Percentiles rank a stretch among this genome's conserved stretches.
These are phyloP conservation scores for Lerema accius DNA, from an alignment of 1,140 invertebrate genomes.

Conservation along the genomic window DNA sequence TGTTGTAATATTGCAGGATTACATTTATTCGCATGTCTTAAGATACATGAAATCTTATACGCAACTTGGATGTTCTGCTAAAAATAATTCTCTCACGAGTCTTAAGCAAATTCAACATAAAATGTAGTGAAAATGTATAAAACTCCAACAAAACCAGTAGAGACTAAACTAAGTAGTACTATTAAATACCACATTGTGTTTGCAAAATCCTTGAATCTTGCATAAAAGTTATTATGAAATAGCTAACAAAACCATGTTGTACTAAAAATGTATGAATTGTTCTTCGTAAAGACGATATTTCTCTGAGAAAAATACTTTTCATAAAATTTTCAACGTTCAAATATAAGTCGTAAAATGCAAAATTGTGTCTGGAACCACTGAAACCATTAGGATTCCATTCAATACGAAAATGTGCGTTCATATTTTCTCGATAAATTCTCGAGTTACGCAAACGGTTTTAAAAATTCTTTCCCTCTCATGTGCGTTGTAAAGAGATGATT, in stretches of 20 bases:
- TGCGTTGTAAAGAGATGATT: conserved; percentile 11
- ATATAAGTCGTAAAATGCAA: conserved; percentile 17
- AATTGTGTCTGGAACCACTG: conserved; percentile 12
- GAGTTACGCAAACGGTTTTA: conserved; percentile 13
- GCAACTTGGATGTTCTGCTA: too few species aligned
- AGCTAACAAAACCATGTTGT: not conserved
- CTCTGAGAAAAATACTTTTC: conserved; percentile 8
- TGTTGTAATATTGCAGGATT: too few species aligned
- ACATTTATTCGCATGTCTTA: too few species aligned
- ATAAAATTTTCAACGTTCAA: conserved; percentile 2
- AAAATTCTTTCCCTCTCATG: conserved; percentile 15
- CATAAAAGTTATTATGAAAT: not conserved
- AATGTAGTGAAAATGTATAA: too few species aligned
- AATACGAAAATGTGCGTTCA: conserved; percentile 24
- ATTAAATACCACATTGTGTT: too few species aligned
- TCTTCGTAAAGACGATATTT: not conserved
- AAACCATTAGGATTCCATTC: conserved; percentile 18
- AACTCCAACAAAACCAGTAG: too few species aligned
- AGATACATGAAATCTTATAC: too few species aligned
- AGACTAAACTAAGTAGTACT: too few species aligned
- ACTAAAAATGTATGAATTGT: not conserved
- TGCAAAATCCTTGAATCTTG: not conserved
- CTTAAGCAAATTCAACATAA: too few species aligned
- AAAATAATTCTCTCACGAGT: too few species aligned
- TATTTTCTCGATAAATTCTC: conserved; percentile 22